Evolutionary conservation across 2,888 invertebrate species (phyloP), one percentile per base, ranked within the genome.

Genomic region (Brachyopa scutellaris): DNA sequence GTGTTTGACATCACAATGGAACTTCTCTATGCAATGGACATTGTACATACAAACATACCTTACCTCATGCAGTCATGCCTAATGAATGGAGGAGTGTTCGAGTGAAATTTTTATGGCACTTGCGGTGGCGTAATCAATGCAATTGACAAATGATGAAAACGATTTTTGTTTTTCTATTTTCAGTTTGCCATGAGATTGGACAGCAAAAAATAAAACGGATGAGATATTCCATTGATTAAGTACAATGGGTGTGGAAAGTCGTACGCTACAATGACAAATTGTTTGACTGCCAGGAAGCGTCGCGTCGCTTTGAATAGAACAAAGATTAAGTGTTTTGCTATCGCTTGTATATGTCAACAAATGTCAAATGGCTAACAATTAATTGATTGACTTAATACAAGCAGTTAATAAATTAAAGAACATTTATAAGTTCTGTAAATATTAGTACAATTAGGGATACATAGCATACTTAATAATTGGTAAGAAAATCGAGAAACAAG

Each of bases 101-200:
- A 57, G 72, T 66, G 72, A 78, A 72, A 78, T n/a, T 72, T 72
- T 70, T 42, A 67, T 76, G 74, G 19, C 47, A 40, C 62, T 70
- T 42, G 31, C 11, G 45, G 62, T 82, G 82, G 66, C 82, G 82
- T 77, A 76, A 82, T 72, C 70, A 49, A 55, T 49, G 61, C 73
- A 74, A 67, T 55, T 77, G 82, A 82, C 77, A 70, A 82, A 77
- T 82, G 82, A 66, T 36, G 59, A 42, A 76, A 69, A 69, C 55
- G 49, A 55, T 31, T 47, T 17, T 17, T 23, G 47, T 31, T 47
- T 17, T 17, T 23, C 19, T 49, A 9, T 21, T 23, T 7, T 42
- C 31, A 31, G 42, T 29, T 13, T 23, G 40, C 31, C 51, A 42
- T 67, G 40, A 21, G 15, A 9, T 5, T 31, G 9, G 31, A 49